Conservation (phyloP, 2,797 vertebrate species). For the Cyprinella venusta region DNA sequence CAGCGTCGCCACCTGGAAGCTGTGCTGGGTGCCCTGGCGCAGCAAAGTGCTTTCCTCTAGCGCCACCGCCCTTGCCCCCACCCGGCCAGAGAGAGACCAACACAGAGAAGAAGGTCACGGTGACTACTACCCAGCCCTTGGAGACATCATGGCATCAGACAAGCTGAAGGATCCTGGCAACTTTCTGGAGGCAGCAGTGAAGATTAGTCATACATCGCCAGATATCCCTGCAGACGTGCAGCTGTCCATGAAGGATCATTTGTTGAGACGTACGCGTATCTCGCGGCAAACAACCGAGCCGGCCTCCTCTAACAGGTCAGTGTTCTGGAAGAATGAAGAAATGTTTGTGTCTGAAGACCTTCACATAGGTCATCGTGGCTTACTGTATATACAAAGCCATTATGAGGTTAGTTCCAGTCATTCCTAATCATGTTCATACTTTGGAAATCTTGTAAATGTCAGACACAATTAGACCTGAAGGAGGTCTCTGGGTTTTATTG, state of each 20-base stretch:
- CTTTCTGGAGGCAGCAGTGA: constrained; percentile 84
- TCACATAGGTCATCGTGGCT: neutral
- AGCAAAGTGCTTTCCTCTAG: constrained; percentile 77
- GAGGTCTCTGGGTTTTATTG: constrained; percentile 28
- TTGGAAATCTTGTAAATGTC: constrained; percentile 50
- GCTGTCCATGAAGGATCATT: constrained; percentile 85
- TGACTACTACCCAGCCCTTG: constrained; percentile 55
- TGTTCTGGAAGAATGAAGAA: constrained; percentile 59
- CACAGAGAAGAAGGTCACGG: constrained; percentile 58
- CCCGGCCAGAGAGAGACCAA: constrained; percentile 34
- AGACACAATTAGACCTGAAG: constrained; percentile 39
- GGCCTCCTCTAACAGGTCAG: constrained; percentile 82
- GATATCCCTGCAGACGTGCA: constrained; percentile 87
- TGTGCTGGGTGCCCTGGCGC: constrained; percentile 85
- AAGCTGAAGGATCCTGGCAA: constrained; percentile 81
- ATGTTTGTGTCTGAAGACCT: constrained; percentile 30
- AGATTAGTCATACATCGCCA: constrained; percentile 88
- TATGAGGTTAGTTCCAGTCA: constrained; percentile 45
- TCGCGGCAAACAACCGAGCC: constrained; percentile 85
- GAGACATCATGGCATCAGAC: constrained; percentile 79
- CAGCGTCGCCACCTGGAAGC: constrained; percentile 87
- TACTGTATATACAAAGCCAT: constrained; percentile 26
- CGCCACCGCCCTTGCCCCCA: constrained; percentile 61
- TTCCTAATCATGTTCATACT: constrained; percentile 53
- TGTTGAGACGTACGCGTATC: constrained; percentile 80